These are phyloP conservation scores for Colaptes auratus DNA, from an alignment of 2,113 vertebrate genomes.

Conservation along the genomic window DNA sequence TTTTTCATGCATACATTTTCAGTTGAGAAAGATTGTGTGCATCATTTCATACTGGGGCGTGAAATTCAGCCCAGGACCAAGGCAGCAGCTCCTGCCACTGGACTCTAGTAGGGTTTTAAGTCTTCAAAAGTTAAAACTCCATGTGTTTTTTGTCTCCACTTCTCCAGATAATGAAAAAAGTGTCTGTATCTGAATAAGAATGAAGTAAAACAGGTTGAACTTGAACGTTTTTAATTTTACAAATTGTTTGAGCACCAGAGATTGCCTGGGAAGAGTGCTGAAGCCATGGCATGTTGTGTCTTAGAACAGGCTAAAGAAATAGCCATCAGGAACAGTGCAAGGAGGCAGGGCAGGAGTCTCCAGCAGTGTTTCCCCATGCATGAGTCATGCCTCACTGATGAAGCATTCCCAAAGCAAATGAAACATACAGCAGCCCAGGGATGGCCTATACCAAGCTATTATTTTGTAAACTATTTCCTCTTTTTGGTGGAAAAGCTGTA, in stretches of 20 bases:
- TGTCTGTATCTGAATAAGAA: neutral
- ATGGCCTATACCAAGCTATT: neutral
- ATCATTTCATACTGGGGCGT: neutral
- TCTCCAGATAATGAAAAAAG: neutral
- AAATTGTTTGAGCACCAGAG: neutral
- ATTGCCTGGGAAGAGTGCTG: neutral
- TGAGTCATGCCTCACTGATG: neutral
- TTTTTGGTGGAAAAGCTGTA: neutral
- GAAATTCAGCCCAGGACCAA: neutral
- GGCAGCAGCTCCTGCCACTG: neutral
- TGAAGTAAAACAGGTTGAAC: neutral
- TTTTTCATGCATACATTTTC: neutral
- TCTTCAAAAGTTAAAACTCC: neutral
- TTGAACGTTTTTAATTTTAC: neutral
- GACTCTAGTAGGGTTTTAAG: neutral
- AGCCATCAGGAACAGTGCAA: fast-evolving
- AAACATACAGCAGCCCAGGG: neutral
- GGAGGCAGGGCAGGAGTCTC: neutral
- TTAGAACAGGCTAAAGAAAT: neutral
- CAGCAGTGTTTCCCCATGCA: neutral
- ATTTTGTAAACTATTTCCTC: neutral
- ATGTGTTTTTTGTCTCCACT: neutral
- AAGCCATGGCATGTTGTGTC: neutral
- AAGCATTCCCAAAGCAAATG: neutral
- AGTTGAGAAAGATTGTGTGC: neutral